Evolutionary conservation across 2,797 vertebrate genomes (phyloP).

Genomic region (Leptodactylus fallax): DNA sequence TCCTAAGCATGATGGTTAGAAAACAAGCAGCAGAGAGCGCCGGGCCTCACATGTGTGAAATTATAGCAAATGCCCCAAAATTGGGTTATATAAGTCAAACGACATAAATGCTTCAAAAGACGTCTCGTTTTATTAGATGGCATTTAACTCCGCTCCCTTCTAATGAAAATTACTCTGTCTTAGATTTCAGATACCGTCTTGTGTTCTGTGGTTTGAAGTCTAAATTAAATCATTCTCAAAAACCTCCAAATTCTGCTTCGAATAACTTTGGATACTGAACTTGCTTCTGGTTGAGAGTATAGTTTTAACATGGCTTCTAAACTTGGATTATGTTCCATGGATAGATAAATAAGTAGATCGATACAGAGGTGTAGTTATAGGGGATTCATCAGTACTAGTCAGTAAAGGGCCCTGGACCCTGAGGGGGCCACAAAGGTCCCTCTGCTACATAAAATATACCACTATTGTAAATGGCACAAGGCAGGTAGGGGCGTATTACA

Average conservation of each 20-base stretch:
- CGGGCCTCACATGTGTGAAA: constrained; percentile 7
- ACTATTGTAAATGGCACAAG: too few species aligned
- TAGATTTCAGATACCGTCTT: neutral
- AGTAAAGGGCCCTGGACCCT: too few species aligned
- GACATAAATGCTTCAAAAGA: constrained; percentile 24
- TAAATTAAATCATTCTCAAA: constrained; percentile 13
- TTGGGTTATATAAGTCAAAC: constrained; percentile 31
- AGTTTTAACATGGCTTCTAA: neutral
- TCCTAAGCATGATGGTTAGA: neutral
- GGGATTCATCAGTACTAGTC: too few species aligned
- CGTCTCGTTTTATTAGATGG: neutral
- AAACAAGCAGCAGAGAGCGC: neutral
- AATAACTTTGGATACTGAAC: neutral
- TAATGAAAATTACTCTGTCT: constrained; percentile 11
- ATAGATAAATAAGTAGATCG: neutral
- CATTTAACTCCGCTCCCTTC: neutral
- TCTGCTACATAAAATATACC: too few species aligned
- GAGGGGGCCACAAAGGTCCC: too few species aligned
- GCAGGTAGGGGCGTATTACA: too few species aligned
- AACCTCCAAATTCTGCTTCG: neutral
- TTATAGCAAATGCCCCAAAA: constrained; percentile 22
- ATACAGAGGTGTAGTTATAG: neutral
- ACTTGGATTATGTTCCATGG: neutral
- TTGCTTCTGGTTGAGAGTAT: neutral
- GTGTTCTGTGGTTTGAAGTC: neutral